Evolutionary conservation across 2,797 vertebrate species (phyloP), one percentile per base, ranked within the genome.

Genomic region (Lutjanus argentimaculatus): DNA sequence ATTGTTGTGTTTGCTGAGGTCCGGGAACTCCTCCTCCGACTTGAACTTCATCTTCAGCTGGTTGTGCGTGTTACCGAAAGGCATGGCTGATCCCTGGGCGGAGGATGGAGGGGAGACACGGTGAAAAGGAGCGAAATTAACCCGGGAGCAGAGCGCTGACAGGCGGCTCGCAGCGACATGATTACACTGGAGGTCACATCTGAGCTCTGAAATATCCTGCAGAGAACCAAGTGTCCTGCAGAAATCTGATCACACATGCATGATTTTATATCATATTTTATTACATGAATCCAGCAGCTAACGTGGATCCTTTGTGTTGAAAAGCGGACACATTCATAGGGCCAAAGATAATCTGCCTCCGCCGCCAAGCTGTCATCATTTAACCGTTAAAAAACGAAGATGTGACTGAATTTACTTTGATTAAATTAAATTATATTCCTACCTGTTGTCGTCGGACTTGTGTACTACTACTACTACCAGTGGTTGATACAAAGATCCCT

Each of bases 11-110:
- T 78, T 56, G 85, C 92, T 97, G 86, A 99, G 95, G 93, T 99
- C 98, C 0, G 98, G 98, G 85, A 88, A 99, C 93, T 99, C 98
- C 10, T 97, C 92, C 0, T 93, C 95, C 0, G 92, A 85, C 0
- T 83, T 4, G 88, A 81, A 93, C 62, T 97, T 97, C 95, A 96
- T 89, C 96, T 99, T 99, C 92, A 95, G 7, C 72, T 95, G 76
- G 92, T 99, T 99, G 96, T 99, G 98, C 77, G 96, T 97, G 94
- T 98, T 99, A 84, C 98, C 97, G 94, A 99, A 99, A 81, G 98
- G 98, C 98, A 99, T 99, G 95, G 84, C 92, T 94, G 93, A 79
- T 88, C 73, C 88, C 96, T 97, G 94, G 83, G 71, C 17, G 92
- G 63, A 53, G 70, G 78, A 63, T 19, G 83, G 75, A 82, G 75